These are phyloP conservation scores for Knipowitschia caucasica DNA, from an alignment of 2,797 vertebrate genomes.

Conservation along the genomic window DNA sequence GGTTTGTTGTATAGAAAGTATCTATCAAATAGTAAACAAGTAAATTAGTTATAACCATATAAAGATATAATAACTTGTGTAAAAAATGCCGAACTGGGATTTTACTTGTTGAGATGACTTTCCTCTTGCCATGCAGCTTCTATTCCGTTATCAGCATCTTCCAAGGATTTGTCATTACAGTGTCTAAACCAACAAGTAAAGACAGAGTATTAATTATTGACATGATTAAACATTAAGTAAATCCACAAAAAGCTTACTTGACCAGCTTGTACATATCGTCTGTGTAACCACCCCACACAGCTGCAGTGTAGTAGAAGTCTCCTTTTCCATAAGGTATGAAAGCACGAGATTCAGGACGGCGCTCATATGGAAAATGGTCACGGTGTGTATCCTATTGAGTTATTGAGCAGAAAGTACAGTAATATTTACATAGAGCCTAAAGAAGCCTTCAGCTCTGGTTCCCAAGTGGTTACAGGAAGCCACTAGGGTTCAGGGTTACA, in stretches of 20 bases:
- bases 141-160: conserved; percentile 70
- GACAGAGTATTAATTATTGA: not conserved
- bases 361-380: conserved; percentile 71
- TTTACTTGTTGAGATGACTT: conserved; percentile 78
- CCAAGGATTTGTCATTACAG: conserved; percentile 68
- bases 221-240: too few relatives aligned
- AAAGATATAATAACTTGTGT: too few relatives aligned
- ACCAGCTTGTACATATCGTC: conserved; percentile 67
- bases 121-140: conserved; percentile 81
- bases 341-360: conserved; percentile 61
- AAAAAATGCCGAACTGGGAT: too few relatives aligned
- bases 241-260: conserved; percentile 20
- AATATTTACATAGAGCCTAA: too few relatives aligned
- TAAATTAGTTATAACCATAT: not conserved
- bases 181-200: conserved; percentile 16
- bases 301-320: conserved; percentile 79
- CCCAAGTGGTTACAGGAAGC: too few relatives aligned
- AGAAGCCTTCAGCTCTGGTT: too few relatives aligned
- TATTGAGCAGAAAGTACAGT: not conserved
- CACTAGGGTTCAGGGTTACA: too few relatives aligned
- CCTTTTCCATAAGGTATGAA: conserved; percentile 69
- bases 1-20: conserved; percentile 78
- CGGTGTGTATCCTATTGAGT: conserved; percentile 15
- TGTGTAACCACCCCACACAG: conserved; percentile 69
- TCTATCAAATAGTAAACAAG: conserved; percentile 25